These are phyloP conservation scores for Asobara japonica DNA, from an alignment of 1,140 invertebrate species.

Conservation along the genomic window DNA sequence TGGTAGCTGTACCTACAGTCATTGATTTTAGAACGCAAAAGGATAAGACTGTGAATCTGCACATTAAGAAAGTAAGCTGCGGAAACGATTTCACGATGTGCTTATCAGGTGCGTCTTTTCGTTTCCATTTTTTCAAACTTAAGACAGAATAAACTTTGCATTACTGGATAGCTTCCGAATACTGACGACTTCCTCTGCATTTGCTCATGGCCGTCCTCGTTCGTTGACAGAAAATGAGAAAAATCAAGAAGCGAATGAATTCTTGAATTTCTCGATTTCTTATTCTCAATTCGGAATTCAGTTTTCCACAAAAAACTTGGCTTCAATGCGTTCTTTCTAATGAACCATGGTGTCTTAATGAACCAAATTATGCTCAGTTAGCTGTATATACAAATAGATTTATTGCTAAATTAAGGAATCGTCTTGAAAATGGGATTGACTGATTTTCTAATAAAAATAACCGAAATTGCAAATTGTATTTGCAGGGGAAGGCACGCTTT, in stretches of 20 bases:
- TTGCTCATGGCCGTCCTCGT: not conserved
- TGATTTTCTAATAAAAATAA: too few relatives aligned
- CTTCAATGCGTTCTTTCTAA: too few relatives aligned
- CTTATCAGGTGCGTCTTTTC: conserved; percentile 59
- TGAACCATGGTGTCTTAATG: too few relatives aligned
- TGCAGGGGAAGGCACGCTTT: conserved; percentile 70
- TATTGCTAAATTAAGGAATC: too few relatives aligned
- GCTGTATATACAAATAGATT: too few relatives aligned
- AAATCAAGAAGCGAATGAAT: too few relatives aligned
- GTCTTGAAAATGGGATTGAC: too few relatives aligned
- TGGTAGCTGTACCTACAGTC: conserved; percentile 65
- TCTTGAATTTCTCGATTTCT: too few relatives aligned
- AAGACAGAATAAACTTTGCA: not conserved
- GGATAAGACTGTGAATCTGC: conserved; percentile 57
- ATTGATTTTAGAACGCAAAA: conserved; percentile 68
- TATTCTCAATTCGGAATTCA: not conserved
- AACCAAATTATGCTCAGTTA: too few relatives aligned
- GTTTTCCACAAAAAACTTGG: too few relatives aligned
- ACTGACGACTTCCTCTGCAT: not conserved
- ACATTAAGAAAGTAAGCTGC: conserved; percentile 72
- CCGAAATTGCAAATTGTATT: too few relatives aligned
- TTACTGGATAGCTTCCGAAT: not conserved
- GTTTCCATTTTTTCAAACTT: too few relatives aligned
- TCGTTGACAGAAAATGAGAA: not conserved
- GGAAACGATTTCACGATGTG: conserved; percentile 75